These are phyloP conservation scores for Calypte anna DNA, from an alignment of 2,113 vertebrate species.

Conservation along the genomic window DNA sequence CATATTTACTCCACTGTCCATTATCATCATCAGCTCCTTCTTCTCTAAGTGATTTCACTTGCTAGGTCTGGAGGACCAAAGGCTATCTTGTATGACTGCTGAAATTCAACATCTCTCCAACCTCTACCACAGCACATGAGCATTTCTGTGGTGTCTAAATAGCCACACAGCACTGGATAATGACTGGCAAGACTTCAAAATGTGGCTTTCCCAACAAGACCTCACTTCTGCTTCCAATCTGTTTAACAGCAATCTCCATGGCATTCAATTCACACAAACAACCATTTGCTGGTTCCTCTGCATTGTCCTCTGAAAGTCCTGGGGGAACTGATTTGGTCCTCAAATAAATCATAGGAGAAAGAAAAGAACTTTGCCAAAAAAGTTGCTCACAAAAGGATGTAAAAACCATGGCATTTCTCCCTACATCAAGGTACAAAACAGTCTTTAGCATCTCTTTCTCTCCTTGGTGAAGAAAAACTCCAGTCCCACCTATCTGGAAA, in stretches of 20 bases:
- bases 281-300: background rate
- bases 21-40: background rate
- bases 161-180: fast-evolving
- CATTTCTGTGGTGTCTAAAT: background rate
- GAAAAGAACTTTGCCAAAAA: background rate
- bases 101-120: background rate
- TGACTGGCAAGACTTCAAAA: background rate
- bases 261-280: background rate
- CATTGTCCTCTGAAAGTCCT: background rate
- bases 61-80: background rate
- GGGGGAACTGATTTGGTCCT: background rate
- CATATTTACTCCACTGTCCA: background rate
- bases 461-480: background rate
- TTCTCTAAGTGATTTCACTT: background rate
- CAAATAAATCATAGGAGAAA: background rate
- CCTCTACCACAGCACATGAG: background rate
- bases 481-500: background rate
- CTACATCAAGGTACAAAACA: background rate
- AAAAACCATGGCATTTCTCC: background rate
- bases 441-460: background rate
- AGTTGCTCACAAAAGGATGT: background rate
- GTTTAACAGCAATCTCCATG: background rate
- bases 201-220: background rate
- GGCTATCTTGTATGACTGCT: background rate
- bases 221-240: background rate